Evolutionary conservation across 2,797 vertebrate species (phyloP).

Genomic region (Basileuterus tristriatus): DNA sequence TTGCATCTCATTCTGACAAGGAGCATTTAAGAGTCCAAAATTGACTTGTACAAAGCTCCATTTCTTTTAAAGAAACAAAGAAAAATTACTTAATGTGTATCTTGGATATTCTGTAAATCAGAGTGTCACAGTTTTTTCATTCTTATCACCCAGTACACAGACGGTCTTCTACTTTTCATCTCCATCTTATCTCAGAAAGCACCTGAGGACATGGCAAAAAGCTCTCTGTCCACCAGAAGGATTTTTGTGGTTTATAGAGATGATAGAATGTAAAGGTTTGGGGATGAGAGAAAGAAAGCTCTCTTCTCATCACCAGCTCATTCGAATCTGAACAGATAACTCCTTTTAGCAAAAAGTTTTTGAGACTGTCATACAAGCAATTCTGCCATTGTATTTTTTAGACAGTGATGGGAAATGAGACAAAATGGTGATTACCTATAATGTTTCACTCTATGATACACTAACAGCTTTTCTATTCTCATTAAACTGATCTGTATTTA

Average conservation of each 20-base stretch:
- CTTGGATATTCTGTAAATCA: conserved; percentile 20
- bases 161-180: neutral
- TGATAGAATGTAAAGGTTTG: neutral
- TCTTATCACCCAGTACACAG: neutral
- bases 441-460: neutral
- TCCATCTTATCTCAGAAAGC: conserved; percentile 35
- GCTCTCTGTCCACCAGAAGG: neutral
- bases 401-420: neutral
- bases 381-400: neutral
- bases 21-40: neutral
- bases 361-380: neutral
- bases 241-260: neutral
- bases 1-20: conserved; percentile 3
- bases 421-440: neutral
- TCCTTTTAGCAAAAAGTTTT: neutral
- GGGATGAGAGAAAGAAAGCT: neutral
- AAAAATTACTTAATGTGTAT: neutral
- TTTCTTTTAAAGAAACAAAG: conserved; percentile 6
- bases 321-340: neutral
- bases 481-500: neutral
- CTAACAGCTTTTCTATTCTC: neutral
- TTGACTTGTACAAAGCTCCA: neutral
- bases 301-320: neutral
- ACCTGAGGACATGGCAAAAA: neutral
- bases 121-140: neutral